These are phyloP conservation scores for Bilobella aurantiaca DNA, from an alignment of 1,140 invertebrate species.

Conservation along the genomic window DNA sequence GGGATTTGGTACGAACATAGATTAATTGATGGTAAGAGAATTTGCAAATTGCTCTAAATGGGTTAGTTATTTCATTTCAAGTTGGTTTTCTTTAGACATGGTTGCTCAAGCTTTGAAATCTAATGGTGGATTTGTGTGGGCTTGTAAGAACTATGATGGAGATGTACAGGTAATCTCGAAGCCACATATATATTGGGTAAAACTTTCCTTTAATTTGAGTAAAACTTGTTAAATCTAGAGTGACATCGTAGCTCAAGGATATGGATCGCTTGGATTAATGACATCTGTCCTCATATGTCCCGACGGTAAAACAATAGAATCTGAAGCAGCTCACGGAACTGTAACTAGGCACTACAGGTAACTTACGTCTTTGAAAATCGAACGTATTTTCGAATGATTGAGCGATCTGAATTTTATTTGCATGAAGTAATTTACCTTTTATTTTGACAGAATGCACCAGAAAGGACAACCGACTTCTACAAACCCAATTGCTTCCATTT, in stretches of 20 bases:
- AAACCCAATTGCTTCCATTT: constrained; percentile 84
- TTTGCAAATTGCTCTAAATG: too few relatives aligned
- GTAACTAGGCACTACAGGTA: constrained; percentile 77
- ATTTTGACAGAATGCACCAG: constrained; percentile 53
- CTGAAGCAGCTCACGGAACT: constrained; percentile 84
- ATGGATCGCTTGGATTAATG: constrained; percentile 80
- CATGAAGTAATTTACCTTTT: too few relatives aligned
- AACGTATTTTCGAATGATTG: too few relatives aligned
- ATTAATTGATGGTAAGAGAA: too few relatives aligned
- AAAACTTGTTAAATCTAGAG: constrained; percentile 44
- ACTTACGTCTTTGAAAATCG: neutral
- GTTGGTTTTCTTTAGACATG: too few relatives aligned
- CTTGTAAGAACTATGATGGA: constrained; percentile 30
- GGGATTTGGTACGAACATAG: constrained; percentile 85
- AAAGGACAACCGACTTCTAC: constrained; percentile 74
- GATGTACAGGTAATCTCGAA: constrained; percentile 17
- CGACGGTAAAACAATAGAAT: constrained; percentile 79
- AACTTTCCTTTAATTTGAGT: neutral
- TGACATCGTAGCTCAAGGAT: constrained; percentile 77
- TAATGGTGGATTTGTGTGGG: constrained; percentile 30
- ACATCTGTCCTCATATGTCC: constrained; percentile 83
- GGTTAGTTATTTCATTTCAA: too few relatives aligned
- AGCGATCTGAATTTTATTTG: too few relatives aligned
- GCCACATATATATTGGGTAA: neutral
- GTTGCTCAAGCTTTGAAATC: constrained; percentile 76